These are phyloP conservation scores for Fragum whitleyi DNA, from an alignment of 2,888 invertebrate species.

Conservation along the genomic window DNA sequence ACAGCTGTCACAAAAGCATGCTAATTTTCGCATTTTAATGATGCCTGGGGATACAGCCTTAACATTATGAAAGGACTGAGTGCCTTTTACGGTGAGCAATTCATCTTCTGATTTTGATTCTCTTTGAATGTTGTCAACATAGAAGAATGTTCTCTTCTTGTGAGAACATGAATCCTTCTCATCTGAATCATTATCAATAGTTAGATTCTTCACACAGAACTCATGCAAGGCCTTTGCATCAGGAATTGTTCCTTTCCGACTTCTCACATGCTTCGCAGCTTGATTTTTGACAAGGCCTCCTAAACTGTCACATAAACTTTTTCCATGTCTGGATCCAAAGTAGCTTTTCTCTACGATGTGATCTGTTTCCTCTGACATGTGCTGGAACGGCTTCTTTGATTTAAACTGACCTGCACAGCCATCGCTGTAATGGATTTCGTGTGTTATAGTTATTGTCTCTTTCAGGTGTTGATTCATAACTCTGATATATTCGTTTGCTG, in stretches of 20 bases:
- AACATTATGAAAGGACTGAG: slow-evolving; percentile 13
- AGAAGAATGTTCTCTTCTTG: slow-evolving; percentile 31
- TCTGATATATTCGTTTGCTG: slow-evolving; percentile 15
- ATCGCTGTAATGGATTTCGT: slow-evolving; percentile 33
- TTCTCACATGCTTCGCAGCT: slow-evolving; percentile 28
- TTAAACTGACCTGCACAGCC: slow-evolving; percentile 37
- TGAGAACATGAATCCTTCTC: slow-evolving; percentile 11
- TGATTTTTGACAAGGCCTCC: slow-evolving; percentile 32
- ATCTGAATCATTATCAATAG: neutral
- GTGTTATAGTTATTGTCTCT: slow-evolving; percentile 21
- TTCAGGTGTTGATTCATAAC: slow-evolving; percentile 15
- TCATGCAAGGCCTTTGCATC: slow-evolving; percentile 16
- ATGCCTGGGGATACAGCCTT: slow-evolving; percentile 8
- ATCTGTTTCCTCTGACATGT: slow-evolving; percentile 1
- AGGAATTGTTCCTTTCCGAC: slow-evolving; percentile 34
- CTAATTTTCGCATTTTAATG: slow-evolving; percentile 17
- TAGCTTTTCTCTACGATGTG: slow-evolving; percentile 11
- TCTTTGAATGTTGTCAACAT: slow-evolving; percentile 12
- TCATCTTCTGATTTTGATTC: slow-evolving; percentile 9
- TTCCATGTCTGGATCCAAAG: slow-evolving; percentile 40
- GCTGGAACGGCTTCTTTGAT: slow-evolving; percentile 26
- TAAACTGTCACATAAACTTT: slow-evolving; percentile 26
- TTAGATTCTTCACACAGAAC: slow-evolving; percentile 23
- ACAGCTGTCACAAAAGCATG: slow-evolving; percentile 15
- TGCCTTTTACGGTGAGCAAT: slow-evolving; percentile 19